phyloP scores from a whole-genome alignment of 2,888 invertebrate genomes.

The Spilarctia lutea region DNA sequence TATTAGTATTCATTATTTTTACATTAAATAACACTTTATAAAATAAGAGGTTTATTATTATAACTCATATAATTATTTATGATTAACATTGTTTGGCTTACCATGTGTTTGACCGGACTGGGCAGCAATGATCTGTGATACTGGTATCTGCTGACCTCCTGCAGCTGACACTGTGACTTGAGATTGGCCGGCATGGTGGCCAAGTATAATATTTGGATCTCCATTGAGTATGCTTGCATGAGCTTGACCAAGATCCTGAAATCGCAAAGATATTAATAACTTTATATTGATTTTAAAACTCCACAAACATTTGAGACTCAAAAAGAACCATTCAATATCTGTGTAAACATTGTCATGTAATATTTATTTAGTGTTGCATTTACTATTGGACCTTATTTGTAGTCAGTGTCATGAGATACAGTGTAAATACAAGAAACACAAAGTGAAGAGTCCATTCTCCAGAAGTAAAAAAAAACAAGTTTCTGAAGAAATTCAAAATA shows the following conservation, averaged over 20 bases:
- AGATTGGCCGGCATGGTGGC: constrained; percentile 84
- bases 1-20: background rate
- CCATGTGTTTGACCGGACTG: constrained; percentile 81
- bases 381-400: background rate
- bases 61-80: background rate
- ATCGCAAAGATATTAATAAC: constrained; percentile 43
- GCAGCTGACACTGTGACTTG: constrained; percentile 79
- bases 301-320: background rate
- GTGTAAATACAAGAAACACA: background rate
- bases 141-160: constrained; percentile 79
- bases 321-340: too few relatives aligned
- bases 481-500: background rate
- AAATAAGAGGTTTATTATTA: background rate
- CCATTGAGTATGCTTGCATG: constrained; percentile 82
- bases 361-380: background rate
- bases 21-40: background rate
- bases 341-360: background rate
- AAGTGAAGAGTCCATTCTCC: background rate
- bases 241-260: constrained; percentile 80
- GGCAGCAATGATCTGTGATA: constrained; percentile 81
- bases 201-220: constrained; percentile 84
- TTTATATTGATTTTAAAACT: background rate
- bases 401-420: background rate
- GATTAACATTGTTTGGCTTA: constrained; percentile 45
- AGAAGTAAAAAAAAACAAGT: background rate